These are phyloP conservation scores for Drosophila stalkeri DNA, from an alignment of 2,888 invertebrate species.

Conservation along the genomic window DNA sequence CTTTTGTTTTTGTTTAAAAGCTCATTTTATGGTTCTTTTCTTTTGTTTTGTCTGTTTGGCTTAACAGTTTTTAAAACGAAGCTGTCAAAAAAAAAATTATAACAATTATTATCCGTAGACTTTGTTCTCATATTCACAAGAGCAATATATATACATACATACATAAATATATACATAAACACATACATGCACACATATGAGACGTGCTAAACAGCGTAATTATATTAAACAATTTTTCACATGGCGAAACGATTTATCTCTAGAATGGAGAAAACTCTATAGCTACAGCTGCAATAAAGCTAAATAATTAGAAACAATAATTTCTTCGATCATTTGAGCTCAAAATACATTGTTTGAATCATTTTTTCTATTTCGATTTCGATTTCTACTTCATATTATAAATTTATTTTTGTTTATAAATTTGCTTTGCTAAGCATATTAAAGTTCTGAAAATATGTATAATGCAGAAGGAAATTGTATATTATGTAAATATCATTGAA, in stretches of 20 bases:
- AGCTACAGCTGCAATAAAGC: background rate
- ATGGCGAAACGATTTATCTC: background rate
- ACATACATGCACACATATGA: background rate
- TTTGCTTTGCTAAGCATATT: no score
- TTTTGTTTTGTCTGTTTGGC: constrained; percentile 8
- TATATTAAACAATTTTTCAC: constrained; percentile 1
- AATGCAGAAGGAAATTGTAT: no score
- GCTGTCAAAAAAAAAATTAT: constrained; percentile 21
- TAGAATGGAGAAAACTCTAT: background rate
- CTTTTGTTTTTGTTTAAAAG: background rate
- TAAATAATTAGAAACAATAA: background rate
- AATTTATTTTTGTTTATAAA: no score
- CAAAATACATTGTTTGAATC: background rate
- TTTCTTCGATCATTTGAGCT: background rate
- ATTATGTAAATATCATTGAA: no score
- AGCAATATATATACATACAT: background rate
- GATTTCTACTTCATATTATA: no score
- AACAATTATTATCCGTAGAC: constrained; percentile 16
- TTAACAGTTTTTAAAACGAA: constrained; percentile 3
- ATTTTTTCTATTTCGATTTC: background rate
- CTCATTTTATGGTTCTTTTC: constrained; percentile 30
- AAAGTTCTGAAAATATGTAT: no score
- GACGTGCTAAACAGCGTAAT: constrained; percentile 7
- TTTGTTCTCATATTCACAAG: background rate
- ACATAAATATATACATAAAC: no score